Base-by-base conservation (phyloP, 2,888 invertebrate genomes). In the Parapristionchus giblindavisi region DNA sequence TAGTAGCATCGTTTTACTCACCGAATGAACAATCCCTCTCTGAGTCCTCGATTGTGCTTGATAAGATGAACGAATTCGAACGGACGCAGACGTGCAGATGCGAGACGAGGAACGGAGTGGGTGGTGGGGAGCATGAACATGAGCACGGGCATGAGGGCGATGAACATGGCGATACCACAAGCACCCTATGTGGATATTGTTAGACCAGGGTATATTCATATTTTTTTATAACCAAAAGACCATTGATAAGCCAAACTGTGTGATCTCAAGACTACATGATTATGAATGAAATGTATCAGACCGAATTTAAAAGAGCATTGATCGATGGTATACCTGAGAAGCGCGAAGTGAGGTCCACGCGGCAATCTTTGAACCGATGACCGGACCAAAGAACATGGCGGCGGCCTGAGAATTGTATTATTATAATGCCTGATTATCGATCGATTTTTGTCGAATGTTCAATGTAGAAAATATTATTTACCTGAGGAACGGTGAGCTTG, bases 21-120 rank as follows among this genome's bases (percentile, higher is more conserved):
- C 75, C 70, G 52, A 27, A 71, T 51, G 43, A 72, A 5, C 17
- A 72, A 54, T 34, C 72, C 71, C 72, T 71, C 76, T 2, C 71
- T 8, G 8, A 72, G 77, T 14, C 76, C 81, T 38, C 75, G 36
- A 77, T 87, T 87, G 72, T 83, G 80, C 34, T 80, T 80, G 72
- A 87, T 77, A 84, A 87, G 84, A 36, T 84, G 84, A 83, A 84
- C 84, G 77, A 86, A 87, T 75, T 87, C 87, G 77, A 86, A 85
- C 40, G 87, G 87, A 38, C 87, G 82, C 32, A 87, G 84, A 32
- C 84, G 76, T 40, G 87, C 87, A 6, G 85, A 83, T 17, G 87
- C 87, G 32, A 87, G 77, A 61, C 83, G 78, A 17, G 87, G 87
- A 63, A 87, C 83, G n/a, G 85, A 85, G 79, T 87, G 87, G 3